Evolutionary conservation across 2,888 invertebrate species (phyloP).

Genomic region (Drosophila pseudotakahashii): DNA sequence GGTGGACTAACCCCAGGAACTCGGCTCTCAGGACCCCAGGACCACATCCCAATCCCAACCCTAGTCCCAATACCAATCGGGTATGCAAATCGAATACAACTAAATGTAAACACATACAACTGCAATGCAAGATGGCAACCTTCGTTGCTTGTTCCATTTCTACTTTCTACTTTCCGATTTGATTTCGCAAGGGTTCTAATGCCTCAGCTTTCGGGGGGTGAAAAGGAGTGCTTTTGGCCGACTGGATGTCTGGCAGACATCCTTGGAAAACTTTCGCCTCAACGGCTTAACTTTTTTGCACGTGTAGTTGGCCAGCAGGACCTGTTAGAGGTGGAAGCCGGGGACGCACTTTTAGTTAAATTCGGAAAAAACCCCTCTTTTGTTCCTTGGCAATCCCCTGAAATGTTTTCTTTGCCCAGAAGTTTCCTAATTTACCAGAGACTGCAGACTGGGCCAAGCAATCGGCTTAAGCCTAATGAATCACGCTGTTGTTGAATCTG

Average conservation of each 20-base stretch:
- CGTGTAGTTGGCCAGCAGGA: constrained; percentile 56
- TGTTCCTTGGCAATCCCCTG: constrained; percentile 55
- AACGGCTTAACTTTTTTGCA: constrained; percentile 75
- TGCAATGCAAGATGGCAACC: constrained; percentile 54
- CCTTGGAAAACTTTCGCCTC: constrained; percentile 63
- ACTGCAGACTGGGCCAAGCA: constrained; percentile 6
- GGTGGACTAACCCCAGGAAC: constrained; percentile 40
- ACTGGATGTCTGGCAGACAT: constrained; percentile 29
- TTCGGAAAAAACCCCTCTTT: constrained; percentile 36
- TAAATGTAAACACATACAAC: constrained; percentile 76
- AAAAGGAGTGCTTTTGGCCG: not conserved
- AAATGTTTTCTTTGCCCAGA: constrained; percentile 61
- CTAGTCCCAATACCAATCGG: constrained; percentile 46
- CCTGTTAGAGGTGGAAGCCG: constrained; percentile 6
- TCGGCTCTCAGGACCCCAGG: not conserved
- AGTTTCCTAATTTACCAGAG: constrained; percentile 30
- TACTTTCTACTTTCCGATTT: constrained; percentile 44
- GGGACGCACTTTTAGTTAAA: constrained; percentile 32
- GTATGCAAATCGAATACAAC: constrained; percentile 78
- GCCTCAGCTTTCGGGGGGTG: constrained; percentile 24
- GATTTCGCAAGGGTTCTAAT: constrained; percentile 70
- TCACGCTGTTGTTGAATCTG: constrained; percentile 3
- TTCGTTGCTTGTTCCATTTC: constrained; percentile 17
- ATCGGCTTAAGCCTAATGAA: constrained; percentile 9
- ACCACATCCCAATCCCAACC: constrained; percentile 1